Evolutionary conservation across 1,140 invertebrate genomes (phyloP).

Genomic region (Drosophila ananassae): DNA sequence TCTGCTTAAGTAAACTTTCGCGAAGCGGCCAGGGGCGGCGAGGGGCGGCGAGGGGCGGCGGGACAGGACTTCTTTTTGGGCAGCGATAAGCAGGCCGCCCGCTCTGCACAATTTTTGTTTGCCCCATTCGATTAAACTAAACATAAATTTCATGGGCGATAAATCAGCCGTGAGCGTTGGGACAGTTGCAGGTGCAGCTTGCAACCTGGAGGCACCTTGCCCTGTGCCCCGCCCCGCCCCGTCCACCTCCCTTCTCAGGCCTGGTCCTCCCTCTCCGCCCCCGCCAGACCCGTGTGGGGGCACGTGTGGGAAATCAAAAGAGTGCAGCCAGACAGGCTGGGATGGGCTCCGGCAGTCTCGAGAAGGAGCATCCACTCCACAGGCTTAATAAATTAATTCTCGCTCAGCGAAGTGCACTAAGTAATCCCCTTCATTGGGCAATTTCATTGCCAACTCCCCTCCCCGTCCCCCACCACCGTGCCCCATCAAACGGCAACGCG

Average conservation of each 20-base stretch:
- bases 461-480: no score
- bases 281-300: not conserved
- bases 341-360: not conserved
- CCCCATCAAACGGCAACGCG: constrained; percentile 6
- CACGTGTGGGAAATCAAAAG: constrained; percentile 58
- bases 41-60: not conserved
- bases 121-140: constrained; percentile 78
- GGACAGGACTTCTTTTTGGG: constrained; percentile 14
- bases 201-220: constrained; percentile 16
- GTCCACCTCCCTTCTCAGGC: not conserved
- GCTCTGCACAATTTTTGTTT: constrained; percentile 56
- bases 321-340: constrained; percentile 16
- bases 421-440: constrained; percentile 18
- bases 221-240: no score
- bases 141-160: constrained; percentile 77
- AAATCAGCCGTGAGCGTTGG: constrained; percentile 70
- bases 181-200: constrained; percentile 56
- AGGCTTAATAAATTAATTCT: constrained; percentile 42
- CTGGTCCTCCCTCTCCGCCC: not conserved
- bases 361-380: not conserved
- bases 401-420: constrained; percentile 20
- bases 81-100: constrained; percentile 55
- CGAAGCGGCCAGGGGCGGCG: not conserved
- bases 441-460: not conserved
- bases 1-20: constrained; percentile 61